Conservation (phyloP, 2,113 vertebrate genomes). For the Lucifuga dentata region DNA sequence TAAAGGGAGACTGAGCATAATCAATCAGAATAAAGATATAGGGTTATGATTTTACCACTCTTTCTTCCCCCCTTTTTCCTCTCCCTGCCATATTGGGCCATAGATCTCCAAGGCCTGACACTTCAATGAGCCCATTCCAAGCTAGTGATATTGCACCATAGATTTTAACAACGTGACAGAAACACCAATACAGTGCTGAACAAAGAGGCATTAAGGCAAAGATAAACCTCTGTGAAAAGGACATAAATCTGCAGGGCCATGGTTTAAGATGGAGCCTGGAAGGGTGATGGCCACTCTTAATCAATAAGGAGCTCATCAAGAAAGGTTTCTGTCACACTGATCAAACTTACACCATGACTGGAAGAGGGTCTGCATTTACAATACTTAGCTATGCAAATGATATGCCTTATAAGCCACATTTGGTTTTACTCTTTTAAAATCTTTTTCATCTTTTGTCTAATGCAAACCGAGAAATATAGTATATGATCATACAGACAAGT, state of each 20-base stretch:
- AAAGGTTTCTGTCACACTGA: slow-evolving; percentile 51
- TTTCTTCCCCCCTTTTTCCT: slow-evolving; percentile 46
- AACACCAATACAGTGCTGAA: slow-evolving; percentile 80
- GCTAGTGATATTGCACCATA: slow-evolving; percentile 79
- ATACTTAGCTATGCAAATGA: background rate
- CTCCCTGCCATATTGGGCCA: slow-evolving; percentile 67
- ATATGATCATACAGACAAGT: too few species aligned
- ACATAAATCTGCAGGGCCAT: slow-evolving; percentile 69
- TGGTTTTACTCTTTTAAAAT: background rate
- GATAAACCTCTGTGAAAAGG: slow-evolving; percentile 74
- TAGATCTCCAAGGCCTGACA: slow-evolving; percentile 76
- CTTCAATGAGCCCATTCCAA: slow-evolving; percentile 74
- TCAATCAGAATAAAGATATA: slow-evolving; percentile 66
- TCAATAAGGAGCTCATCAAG: slow-evolving; percentile 78
- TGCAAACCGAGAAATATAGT: too few species aligned
- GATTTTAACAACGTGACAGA: slow-evolving; percentile 80
- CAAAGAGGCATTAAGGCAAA: slow-evolving; percentile 81
- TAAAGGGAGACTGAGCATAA: slow-evolving; percentile 30
- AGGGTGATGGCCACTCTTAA: slow-evolving; percentile 69
- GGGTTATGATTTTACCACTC: slow-evolving; percentile 63
- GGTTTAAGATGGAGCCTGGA: slow-evolving; percentile 61
- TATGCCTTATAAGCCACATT: too few species aligned
- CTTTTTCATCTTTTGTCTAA: too few species aligned
- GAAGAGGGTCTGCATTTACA: slow-evolving; percentile 34
- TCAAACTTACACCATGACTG: slow-evolving; percentile 43